phyloP scores from a whole-genome alignment of 1,140 invertebrate genomes.

The Solenopsis invicta region DNA sequence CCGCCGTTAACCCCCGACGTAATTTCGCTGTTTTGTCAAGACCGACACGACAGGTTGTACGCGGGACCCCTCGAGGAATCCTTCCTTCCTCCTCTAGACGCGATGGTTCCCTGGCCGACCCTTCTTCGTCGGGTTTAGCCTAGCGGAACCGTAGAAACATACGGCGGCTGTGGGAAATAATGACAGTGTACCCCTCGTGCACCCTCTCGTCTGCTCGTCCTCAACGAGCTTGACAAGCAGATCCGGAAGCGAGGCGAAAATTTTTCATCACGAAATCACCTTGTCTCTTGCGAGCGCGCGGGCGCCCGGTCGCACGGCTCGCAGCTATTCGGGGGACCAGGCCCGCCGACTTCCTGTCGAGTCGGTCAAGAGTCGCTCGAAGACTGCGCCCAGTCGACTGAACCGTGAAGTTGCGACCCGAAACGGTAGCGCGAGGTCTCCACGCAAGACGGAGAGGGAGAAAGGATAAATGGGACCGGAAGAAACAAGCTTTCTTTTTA shows the following conservation, averaged over 20 bases:
- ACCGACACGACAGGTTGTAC: conserved; percentile 83
- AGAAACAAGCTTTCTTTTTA: conserved; percentile 63
- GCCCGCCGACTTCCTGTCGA: conserved; percentile 76
- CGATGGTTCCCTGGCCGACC: conserved; percentile 38
- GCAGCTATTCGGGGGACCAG: conserved; percentile 58
- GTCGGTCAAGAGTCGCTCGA: conserved; percentile 66
- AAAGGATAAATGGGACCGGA: conserved; percentile 71
- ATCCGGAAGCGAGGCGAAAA: conserved; percentile 83
- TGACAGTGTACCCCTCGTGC: conserved; percentile 81
- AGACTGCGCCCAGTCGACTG: conserved; percentile 62
- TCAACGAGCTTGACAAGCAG: conserved; percentile 74
- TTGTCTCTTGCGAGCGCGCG: conserved; percentile 52
- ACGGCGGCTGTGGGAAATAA: conserved; percentile 84
- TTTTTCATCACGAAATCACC: conserved; percentile 79
- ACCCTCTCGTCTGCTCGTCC: conserved; percentile 35
- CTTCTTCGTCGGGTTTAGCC: conserved; percentile 67
- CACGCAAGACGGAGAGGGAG: conserved; percentile 45
- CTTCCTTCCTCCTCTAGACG: conserved; percentile 78
- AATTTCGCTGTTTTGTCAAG: conserved; percentile 79
- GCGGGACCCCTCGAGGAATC: conserved; percentile 81
- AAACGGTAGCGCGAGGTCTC: conserved; percentile 57
- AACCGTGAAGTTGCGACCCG: conserved; percentile 77
- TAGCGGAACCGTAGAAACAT: conserved; percentile 79
- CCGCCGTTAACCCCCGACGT: conserved; percentile 71
- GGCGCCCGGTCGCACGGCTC: conserved; percentile 44